A percentile compares a stretch with the other conserved stretches of the same genome.
Conservation (phyloP, 1,140 invertebrate species). For the Drosophila punjabiensis region DNA sequence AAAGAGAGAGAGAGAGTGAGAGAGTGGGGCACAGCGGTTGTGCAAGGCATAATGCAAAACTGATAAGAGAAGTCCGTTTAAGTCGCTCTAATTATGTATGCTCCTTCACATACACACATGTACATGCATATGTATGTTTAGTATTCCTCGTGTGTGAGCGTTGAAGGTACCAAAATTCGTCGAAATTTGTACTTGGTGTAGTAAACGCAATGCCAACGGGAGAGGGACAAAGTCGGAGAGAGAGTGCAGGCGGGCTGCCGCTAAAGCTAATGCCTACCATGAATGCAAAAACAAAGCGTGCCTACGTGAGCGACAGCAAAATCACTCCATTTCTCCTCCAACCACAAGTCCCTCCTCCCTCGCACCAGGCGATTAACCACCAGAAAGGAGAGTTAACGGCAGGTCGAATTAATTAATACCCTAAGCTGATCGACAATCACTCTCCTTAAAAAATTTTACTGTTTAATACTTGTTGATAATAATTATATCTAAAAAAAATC, state of each 20-base stretch:
- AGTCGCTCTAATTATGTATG: constrained; percentile 30
- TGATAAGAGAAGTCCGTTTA: constrained; percentile 47
- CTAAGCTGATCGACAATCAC: background rate
- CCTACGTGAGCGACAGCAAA: constrained; percentile 66
- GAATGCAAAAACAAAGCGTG: constrained; percentile 63
- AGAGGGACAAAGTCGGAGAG: constrained; percentile 3
- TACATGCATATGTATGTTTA: background rate
- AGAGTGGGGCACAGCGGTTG: constrained; percentile 15
- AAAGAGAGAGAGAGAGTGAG: background rate
- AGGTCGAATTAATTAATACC: constrained; percentile 26
- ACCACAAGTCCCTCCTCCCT: constrained; percentile 1
- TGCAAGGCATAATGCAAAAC: constrained; percentile 58
- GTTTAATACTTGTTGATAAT: too few relatives aligned
- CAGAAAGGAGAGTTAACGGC: background rate
- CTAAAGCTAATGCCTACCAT: constrained; percentile 4
- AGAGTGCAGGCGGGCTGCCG: constrained; percentile 13
- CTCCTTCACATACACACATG: too few relatives aligned
- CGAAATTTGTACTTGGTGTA: constrained; percentile 67
- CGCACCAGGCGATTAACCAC: constrained; percentile 9
- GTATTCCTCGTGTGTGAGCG: constrained; percentile 6
- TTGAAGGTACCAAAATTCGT: constrained; percentile 33
- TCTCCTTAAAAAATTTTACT: too few relatives aligned
- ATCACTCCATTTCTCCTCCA: constrained; percentile 19
- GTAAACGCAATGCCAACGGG: constrained; percentile 22
- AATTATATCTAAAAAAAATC: too few relatives aligned